phyloP scores from a whole-genome alignment of 2,113 vertebrate species.

The Saccopteryx bilineata region DNA sequence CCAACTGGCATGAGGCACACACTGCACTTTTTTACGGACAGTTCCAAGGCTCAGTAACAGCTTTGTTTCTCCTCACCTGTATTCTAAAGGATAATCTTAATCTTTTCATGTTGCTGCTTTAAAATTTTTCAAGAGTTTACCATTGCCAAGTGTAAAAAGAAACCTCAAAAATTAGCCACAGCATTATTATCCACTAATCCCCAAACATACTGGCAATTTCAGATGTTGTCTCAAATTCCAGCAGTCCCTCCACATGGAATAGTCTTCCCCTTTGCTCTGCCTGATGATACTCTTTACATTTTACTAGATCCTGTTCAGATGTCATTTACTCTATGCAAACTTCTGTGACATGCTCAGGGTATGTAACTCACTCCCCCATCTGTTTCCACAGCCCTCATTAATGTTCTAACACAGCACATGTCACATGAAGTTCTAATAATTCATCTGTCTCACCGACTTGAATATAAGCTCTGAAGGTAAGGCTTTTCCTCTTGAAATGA shows the following conservation, averaged over 20 bases:
- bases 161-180: not conserved
- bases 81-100: not conserved
- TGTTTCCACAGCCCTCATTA: not conserved
- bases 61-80: not conserved
- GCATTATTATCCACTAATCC: not conserved
- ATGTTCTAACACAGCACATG: not conserved
- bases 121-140: not conserved
- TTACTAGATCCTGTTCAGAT: not conserved
- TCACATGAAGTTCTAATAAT: not conserved
- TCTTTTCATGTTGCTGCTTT: not conserved
- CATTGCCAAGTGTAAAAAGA: not conserved
- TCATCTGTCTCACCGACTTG: not conserved
- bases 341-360: not conserved
- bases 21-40: not conserved
- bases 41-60: not conserved
- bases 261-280: not conserved
- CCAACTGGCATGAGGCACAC: not conserved
- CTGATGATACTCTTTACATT: not conserved
- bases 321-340: not conserved
- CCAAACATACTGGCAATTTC: not conserved
- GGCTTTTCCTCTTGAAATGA: not conserved
- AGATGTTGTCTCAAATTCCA: not conserved
- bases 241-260: not conserved
- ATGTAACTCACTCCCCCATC: not conserved
- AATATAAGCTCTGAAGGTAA: not conserved